phyloP scores from a whole-genome alignment of 2,113 vertebrate genomes.

The Oceanodroma tethys region DNA sequence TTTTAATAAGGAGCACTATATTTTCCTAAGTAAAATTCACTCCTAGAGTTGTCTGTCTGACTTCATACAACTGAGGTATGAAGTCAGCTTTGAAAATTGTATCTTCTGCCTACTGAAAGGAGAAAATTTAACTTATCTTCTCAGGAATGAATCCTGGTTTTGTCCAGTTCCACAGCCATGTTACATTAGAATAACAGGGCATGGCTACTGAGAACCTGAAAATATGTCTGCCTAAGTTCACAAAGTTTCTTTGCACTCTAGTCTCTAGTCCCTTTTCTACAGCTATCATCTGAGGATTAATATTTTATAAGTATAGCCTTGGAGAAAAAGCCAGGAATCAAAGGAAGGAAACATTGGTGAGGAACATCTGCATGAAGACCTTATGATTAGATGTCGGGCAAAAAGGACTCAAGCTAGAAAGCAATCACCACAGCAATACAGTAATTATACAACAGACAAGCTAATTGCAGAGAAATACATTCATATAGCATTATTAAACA shows the following conservation, averaged over 20 bases:
- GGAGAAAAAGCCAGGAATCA: neutral
- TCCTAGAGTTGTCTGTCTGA: neutral
- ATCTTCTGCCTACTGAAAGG: neutral
- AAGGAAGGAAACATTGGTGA: neutral
- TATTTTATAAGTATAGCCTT: neutral
- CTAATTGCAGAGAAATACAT: neutral
- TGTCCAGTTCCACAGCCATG: neutral
- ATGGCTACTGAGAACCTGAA: neutral
- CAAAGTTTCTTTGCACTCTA: neutral
- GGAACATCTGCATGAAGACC: neutral
- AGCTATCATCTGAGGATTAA: neutral
- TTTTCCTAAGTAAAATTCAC: neutral
- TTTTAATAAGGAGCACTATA: neutral
- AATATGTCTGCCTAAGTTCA: neutral
- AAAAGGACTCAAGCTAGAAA: neutral
- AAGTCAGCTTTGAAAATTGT: neutral
- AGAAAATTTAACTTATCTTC: neutral
- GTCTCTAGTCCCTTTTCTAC: neutral
- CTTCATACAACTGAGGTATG: neutral
- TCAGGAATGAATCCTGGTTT: neutral
- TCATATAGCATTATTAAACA: neutral
- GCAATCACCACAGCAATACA: neutral
- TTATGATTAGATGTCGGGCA: neutral
- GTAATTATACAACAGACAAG: neutral
- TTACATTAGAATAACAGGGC: neutral